Base-by-base conservation (phyloP, 2,797 vertebrate genomes). In the Rhinophrynus dorsalis region DNA sequence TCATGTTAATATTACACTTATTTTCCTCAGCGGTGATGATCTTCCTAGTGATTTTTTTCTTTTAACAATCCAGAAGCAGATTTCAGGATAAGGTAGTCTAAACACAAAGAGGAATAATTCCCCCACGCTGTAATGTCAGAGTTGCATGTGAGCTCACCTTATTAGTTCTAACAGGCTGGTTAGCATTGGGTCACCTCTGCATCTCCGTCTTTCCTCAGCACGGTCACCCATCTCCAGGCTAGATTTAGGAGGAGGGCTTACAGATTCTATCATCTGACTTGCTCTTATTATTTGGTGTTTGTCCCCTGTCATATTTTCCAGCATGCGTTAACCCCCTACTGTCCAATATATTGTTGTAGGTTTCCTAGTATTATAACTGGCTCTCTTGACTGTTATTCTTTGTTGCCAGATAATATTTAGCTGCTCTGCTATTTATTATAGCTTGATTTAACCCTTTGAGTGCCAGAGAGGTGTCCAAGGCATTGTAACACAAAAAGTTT, bases 101-200 rank as follows among this genome's bases (percentile, higher is more conserved):
- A 77, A 85, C 87, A 86, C 84, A 83, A 85, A 85, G 81, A 83
- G 84, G 83, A 83, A 74, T 81, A 81, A 87, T 83, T 85, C n/a
- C 80, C 82, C 63, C 67, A 79, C 77, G 86, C 83, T 81, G 84
- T 85, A 79, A 87, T 87, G 88, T 88, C 86, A 81, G 79, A 76
- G 82, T 85, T 84, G 78, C 85, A 81, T 83, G 84, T 86, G 87
- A 83, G 86, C 79, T 77, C 86, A 88, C 87, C 89, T 89, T 81
- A 88, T 89, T 88, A 89, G 85, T 88, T 84, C 84, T 86, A 86
- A 87, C 84, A 87, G 89, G 88, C 88, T 88, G 90, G 87, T 92
- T 90, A 89, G 89, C 80, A 77, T 86, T 75, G 74, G 90, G 91
- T 91, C 91, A 89, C 81, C 87, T 88, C 86, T 85, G 82, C 79